Conservation (phyloP, 2,113 vertebrate genomes). For the Tamias sibiricus region DNA sequence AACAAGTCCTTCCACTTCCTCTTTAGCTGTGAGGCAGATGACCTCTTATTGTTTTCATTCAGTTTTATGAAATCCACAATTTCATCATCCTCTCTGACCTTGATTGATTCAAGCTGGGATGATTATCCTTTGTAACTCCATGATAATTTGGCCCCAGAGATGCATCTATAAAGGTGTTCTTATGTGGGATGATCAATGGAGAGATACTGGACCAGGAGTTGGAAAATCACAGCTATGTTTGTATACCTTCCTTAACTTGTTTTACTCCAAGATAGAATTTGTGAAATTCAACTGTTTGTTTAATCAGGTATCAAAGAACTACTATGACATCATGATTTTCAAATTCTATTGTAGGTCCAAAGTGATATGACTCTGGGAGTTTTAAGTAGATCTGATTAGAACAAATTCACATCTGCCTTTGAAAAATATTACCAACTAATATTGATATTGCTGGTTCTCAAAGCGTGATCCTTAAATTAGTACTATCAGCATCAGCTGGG, state of each 20-base stretch:
- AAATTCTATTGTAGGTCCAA: background rate
- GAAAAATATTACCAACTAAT: background rate
- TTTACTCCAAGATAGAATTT: background rate
- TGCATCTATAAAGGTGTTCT: background rate
- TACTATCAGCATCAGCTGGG: background rate
- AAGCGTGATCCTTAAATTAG: background rate
- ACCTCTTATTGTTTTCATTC: constrained; percentile 1
- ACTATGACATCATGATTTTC: background rate
- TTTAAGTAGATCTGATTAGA: background rate
- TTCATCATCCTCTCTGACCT: constrained; percentile 42
- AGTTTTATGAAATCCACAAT: background rate
- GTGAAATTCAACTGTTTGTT: background rate
- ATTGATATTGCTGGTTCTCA: background rate
- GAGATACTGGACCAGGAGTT: background rate
- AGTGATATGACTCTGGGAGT: background rate
- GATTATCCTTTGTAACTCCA: background rate
- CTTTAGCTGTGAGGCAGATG: background rate
- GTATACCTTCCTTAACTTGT: background rate
- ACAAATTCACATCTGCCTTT: background rate
- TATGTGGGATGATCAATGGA: background rate
- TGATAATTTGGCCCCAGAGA: constrained; percentile 8
- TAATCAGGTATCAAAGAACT: background rate
- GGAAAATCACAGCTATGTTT: background rate
- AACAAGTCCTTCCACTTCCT: background rate
- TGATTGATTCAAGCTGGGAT: background rate